Evolutionary conservation across 1,140 invertebrate species (phyloP).

Genomic region (Ostrea edulis): DNA sequence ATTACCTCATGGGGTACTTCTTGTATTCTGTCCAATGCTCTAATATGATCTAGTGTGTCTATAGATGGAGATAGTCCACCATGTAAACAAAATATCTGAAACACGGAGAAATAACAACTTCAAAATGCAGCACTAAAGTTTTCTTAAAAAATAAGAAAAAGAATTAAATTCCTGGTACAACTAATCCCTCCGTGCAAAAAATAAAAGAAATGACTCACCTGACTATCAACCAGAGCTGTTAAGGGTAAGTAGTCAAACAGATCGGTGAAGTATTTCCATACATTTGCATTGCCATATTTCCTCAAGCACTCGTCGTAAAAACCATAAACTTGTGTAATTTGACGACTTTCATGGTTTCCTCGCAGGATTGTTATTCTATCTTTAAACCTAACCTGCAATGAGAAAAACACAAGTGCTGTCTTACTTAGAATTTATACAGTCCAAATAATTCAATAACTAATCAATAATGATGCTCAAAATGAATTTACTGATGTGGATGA

Average conservation of each 20-base stretch:
- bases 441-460: not conserved
- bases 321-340: slow-evolving; percentile 99
- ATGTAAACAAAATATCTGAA: slow-evolving; percentile 99
- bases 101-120: slow-evolving; percentile 52
- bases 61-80: slow-evolving; percentile 99
- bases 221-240: slow-evolving; percentile 95
- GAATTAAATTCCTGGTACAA: not conserved
- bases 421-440: not conserved
- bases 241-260: slow-evolving; percentile 99
- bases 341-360: slow-evolving; percentile 99
- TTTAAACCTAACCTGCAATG: slow-evolving; percentile 92
- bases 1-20: slow-evolving; percentile 98
- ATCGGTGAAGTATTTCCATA: slow-evolving; percentile 99
- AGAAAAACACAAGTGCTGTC: not conserved
- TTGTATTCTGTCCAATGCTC: slow-evolving; percentile 98
- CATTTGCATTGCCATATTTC: slow-evolving; percentile 99
- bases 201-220: slow-evolving; percentile 71
- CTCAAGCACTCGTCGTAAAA: slow-evolving; percentile 99
- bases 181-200: not conserved
- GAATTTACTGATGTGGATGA: not conserved
- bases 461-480: not conserved
- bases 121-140: not conserved
- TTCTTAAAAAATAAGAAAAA: not conserved
- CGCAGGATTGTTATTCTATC: slow-evolving; percentile 99
- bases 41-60: slow-evolving; percentile 99